Conservation (phyloP, 2,113 vertebrate species). For the Phalacrocorax carbo region DNA sequence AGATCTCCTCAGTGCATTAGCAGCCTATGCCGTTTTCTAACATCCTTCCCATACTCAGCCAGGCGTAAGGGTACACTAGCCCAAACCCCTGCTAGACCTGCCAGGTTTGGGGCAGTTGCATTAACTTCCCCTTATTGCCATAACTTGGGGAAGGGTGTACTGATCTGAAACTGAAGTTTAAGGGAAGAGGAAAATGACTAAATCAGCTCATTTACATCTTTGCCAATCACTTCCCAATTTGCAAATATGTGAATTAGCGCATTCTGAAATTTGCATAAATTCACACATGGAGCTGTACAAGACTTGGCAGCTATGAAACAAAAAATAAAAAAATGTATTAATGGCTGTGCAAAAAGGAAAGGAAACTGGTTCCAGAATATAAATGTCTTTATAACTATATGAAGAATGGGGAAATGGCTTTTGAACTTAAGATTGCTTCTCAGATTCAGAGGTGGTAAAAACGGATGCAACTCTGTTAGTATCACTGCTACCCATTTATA, state of each 20-base stretch:
- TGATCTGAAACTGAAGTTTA: neutral
- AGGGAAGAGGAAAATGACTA: neutral
- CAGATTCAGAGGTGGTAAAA: neutral
- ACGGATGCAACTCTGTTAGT: neutral
- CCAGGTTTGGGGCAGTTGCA: neutral
- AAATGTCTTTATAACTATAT: neutral
- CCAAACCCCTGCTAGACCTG: neutral
- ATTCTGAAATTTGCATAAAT: slow-evolving; percentile 60
- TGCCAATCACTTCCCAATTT: slow-evolving; percentile 60
- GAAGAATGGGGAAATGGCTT: neutral
- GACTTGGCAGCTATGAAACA: slow-evolving; percentile 37
- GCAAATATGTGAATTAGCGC: slow-evolving; percentile 60
- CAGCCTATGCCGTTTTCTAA: neutral
- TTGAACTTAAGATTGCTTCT: neutral
- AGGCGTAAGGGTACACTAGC: neutral
- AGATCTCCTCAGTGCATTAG: neutral
- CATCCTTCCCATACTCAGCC: neutral
- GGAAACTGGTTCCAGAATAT: neutral
- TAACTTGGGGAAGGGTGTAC: neutral
- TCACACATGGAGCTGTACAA: slow-evolving; percentile 55
- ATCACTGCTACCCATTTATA: neutral
- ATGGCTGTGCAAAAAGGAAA: slow-evolving; percentile 26
- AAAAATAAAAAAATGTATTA: slow-evolving; percentile 10
- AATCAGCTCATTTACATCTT: slow-evolving; percentile 47
- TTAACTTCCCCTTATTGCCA: neutral